These are phyloP conservation scores for Crocuta crocuta DNA, from an alignment of 2,113 vertebrate species.

Conservation along the genomic window DNA sequence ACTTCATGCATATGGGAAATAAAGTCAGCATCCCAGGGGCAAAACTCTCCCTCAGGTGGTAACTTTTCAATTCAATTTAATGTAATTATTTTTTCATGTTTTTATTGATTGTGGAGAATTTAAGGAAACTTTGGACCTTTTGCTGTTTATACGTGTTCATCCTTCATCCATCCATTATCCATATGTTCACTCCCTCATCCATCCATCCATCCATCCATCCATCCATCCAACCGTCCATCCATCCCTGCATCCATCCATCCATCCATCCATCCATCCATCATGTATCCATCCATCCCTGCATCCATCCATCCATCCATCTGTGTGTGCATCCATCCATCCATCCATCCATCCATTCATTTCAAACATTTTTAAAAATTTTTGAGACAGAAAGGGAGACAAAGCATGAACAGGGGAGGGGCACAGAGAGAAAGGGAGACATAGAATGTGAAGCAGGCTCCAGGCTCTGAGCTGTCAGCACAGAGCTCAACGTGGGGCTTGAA, in stretches of 20 bases:
- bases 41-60: background rate
- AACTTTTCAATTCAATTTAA: background rate
- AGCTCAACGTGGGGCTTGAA: no score
- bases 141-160: background rate
- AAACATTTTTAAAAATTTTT: no score
- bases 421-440: no score
- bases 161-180: background rate
- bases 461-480: no score
- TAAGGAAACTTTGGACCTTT: background rate
- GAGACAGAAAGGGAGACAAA: no score
- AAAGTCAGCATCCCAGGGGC: background rate
- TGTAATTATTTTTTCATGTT: background rate
- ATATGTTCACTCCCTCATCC: no score
- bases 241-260: no score
- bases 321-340: background rate
- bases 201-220: background rate
- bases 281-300: no score
- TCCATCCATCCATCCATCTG: rapidly evolving
- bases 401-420: no score
- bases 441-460: no score
- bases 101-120: background rate
- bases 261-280: no score
- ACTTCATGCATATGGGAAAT: background rate
- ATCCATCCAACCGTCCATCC: no score
- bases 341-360: background rate